Conservation (phyloP, 2,888 invertebrate species). For the Sceliomorpha sp. region DNA sequence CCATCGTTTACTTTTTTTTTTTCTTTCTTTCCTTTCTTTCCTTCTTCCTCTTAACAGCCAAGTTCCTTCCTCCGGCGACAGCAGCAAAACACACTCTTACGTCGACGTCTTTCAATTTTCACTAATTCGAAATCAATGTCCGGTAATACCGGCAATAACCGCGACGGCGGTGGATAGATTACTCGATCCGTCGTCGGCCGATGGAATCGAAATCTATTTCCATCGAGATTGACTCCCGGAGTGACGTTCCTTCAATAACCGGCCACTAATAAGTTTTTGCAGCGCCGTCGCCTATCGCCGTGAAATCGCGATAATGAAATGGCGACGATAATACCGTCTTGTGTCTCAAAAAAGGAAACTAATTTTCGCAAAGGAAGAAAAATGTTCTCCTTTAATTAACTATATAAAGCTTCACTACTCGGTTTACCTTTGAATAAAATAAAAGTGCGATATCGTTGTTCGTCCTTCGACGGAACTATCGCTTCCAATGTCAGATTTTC, state of each 20-base stretch:
- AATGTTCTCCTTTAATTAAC: too few species aligned
- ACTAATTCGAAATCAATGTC: slow-evolving; percentile 75
- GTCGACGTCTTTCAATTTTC: slow-evolving; percentile 61
- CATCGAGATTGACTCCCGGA: slow-evolving; percentile 61
- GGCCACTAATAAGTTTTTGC: slow-evolving; percentile 58
- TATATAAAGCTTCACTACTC: too few species aligned
- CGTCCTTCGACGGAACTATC: too few species aligned
- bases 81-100: slow-evolving; percentile 24
- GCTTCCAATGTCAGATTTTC: too few species aligned
- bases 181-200: slow-evolving; percentile 48
- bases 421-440: too few species aligned
- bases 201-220: slow-evolving; percentile 54
- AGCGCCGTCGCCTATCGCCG: slow-evolving; percentile 43
- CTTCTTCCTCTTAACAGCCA: slow-evolving; percentile 23
- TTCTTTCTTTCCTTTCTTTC: background rate
- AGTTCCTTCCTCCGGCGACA: slow-evolving; percentile 23
- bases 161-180: slow-evolving; percentile 53
- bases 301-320: slow-evolving; percentile 47
- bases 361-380: too few species aligned
- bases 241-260: slow-evolving; percentile 56
- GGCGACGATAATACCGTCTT: background rate
- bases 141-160: slow-evolving; percentile 63
- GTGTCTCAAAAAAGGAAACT: too few species aligned
- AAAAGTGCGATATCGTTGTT: too few species aligned
- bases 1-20: too few species aligned